phyloP scores from a whole-genome alignment of 2,113 vertebrate genomes.

The Paedocypris sp. region DNA sequence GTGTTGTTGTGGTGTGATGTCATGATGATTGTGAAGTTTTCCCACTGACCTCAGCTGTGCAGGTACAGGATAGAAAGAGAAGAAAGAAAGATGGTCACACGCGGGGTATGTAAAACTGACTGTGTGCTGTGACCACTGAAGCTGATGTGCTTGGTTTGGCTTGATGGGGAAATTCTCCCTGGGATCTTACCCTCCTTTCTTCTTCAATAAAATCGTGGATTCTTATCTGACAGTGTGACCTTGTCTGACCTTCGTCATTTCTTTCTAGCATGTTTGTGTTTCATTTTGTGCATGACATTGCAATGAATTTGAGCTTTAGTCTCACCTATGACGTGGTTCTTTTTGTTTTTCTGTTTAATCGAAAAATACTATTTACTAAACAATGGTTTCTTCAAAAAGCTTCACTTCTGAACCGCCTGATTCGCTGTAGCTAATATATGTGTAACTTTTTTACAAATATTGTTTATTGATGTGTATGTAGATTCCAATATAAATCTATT shows the following conservation, averaged over 20 bases:
- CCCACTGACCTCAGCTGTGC: conserved; percentile 28
- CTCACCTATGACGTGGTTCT: no score
- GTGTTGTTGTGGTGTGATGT: conserved; percentile 17
- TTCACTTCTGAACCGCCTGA: no score
- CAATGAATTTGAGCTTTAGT: no score
- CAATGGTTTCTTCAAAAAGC: no score
- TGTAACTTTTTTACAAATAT: no score
- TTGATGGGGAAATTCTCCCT: conserved; percentile 11
- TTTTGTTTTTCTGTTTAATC: no score
- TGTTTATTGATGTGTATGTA: no score
- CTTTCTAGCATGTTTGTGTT: conserved; percentile 33
- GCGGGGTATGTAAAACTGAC: conserved; percentile 32
- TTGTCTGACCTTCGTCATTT: no score
- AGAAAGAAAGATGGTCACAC: conserved; percentile 24
- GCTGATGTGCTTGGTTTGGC: conserved; percentile 9
- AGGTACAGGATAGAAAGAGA: conserved; percentile 38
- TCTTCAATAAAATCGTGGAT: neutral
- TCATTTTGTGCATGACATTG: conserved; percentile 30
- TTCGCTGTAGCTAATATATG: no score
- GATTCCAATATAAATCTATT: no score
- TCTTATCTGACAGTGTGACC: neutral
- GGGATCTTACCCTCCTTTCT: neutral
- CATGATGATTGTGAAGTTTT: conserved; percentile 29
- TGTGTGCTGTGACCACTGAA: conserved; percentile 1
- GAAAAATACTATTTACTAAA: no score